Conservation (phyloP, 2,797 vertebrate species). For the Chaunax sp. region DNA sequence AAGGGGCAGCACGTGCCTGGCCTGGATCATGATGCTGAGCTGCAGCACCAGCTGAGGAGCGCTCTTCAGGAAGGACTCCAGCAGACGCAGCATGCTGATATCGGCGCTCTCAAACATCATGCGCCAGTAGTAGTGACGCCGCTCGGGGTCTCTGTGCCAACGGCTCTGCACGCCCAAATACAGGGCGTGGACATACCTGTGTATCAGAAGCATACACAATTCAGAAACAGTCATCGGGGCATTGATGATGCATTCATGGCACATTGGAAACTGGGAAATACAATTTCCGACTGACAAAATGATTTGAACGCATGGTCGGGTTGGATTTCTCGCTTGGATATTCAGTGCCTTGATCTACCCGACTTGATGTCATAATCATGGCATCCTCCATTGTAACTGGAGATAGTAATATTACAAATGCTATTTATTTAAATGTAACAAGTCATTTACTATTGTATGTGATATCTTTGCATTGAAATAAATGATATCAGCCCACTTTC, state of each 20-base stretch:
- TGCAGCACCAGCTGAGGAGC: slow-evolving; percentile 98
- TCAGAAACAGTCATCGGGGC: slow-evolving; percentile 1
- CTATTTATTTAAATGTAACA: too few species aligned
- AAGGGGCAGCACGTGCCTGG: slow-evolving; percentile 85
- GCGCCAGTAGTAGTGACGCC: slow-evolving; percentile 94
- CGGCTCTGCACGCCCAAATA: slow-evolving; percentile 96
- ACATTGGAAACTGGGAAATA: too few species aligned
- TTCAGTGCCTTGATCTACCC: too few species aligned
- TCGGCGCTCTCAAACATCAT: slow-evolving; percentile 97
- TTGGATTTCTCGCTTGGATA: too few species aligned
- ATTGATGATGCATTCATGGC: background rate
- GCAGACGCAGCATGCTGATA: slow-evolving; percentile 96
- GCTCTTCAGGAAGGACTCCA: slow-evolving; percentile 98
- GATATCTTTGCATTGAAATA: too few species aligned
- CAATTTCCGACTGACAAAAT: too few species aligned
- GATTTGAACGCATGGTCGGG: too few species aligned
- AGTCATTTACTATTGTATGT: too few species aligned
- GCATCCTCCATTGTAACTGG: too few species aligned
- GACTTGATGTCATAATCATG: too few species aligned
- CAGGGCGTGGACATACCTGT: slow-evolving; percentile 92
- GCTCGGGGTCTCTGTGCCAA: slow-evolving; percentile 90
- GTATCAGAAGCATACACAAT: slow-evolving; percentile 10
- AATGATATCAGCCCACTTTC: too few species aligned
- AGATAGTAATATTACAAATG: too few species aligned
- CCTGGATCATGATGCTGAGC: slow-evolving; percentile 95